Evolutionary conservation across 1,140 invertebrate genomes (phyloP), one percentile per base, ranked within the genome.

Genomic region (Cydia strobilella): DNA sequence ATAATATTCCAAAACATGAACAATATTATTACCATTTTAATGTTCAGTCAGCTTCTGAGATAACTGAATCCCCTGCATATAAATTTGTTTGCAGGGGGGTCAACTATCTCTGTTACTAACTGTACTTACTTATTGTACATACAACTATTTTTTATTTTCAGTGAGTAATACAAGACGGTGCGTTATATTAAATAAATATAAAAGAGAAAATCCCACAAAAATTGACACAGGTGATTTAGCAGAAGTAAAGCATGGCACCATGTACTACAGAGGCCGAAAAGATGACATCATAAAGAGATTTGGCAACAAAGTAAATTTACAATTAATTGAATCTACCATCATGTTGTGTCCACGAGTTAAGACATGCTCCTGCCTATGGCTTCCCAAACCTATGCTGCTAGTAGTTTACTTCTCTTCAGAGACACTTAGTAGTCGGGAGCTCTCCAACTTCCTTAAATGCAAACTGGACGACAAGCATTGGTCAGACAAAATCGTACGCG

Each of bases 231-330:
- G 96, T 63, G 96, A 97, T 87, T 75, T 95, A 71, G 96, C 94
- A 27, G 80, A 94, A 90, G 86, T 94, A 39, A 85, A 90, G 78
- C 87, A 87, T 73, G 93, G 93, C 6, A 88, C 86, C 66, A 89
- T 96, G n/a, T 94, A 94, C 81, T 96, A 95, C 79, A 90, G 94
- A 80, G 94, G 95, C 12, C 93, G 97, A 73, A 93, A 87, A 78
- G 95, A 96, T 91, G 93, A 94, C 77, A 86, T 94, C 51, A 91
- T 97, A n/a, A 97, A 97, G 91, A 91, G 96, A 86, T 95, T 95
- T 90, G 97, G 96, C 2, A 94, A 95, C 78, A 95, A 95, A 88
- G 82, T 97, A 20, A 94, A 94, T 83, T 86, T 97, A 35, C 81
- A 89, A 35, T 84, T 93, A 71, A 94, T 97, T 65, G 95, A 96